Evolutionary conservation across 92 coral and sea anemone species (phyloP).

Genomic region (Palythoa grandis): DNA sequence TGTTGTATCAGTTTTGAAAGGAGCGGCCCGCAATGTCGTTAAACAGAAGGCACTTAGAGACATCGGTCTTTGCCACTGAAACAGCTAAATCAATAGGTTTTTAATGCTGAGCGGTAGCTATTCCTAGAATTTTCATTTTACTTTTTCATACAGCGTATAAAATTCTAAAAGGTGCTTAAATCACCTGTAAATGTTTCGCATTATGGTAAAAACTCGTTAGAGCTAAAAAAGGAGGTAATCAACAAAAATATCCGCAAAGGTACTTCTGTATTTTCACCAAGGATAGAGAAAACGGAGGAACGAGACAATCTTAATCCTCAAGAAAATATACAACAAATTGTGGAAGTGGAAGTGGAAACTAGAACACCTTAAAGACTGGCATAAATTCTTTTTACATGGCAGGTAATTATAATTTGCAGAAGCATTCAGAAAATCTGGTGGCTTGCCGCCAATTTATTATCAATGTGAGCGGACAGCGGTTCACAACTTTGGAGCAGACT

Average conservation of each 20-base stretch:
- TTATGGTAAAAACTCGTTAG: neutral
- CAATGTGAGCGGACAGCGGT: slow-evolving; percentile 89
- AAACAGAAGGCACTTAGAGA: neutral
- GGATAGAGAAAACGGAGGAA: neutral
- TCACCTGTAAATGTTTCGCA: neutral
- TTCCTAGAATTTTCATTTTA: slow-evolving; percentile 9
- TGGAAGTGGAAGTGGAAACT: neutral
- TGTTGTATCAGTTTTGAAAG: neutral
- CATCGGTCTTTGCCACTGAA: neutral
- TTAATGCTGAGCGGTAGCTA: neutral
- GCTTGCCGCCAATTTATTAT: slow-evolving; percentile 52
- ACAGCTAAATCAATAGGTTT: slow-evolving; percentile 25
- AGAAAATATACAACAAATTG: neutral
- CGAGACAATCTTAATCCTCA: neutral
- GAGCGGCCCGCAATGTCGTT: neutral
- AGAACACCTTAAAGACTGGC: neutral
- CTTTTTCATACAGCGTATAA: neutral
- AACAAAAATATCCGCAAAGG: neutral
- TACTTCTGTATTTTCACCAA: neutral
- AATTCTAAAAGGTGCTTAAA: neutral
- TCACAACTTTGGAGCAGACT: slow-evolving; percentile 57
- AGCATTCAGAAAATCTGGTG: slow-evolving; percentile 1
- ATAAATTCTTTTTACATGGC: neutral
- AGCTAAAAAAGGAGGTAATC: neutral
- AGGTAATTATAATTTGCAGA: neutral